Conservation (phyloP, 2,797 vertebrate genomes). For the Acipenser transmontanus region DNA sequence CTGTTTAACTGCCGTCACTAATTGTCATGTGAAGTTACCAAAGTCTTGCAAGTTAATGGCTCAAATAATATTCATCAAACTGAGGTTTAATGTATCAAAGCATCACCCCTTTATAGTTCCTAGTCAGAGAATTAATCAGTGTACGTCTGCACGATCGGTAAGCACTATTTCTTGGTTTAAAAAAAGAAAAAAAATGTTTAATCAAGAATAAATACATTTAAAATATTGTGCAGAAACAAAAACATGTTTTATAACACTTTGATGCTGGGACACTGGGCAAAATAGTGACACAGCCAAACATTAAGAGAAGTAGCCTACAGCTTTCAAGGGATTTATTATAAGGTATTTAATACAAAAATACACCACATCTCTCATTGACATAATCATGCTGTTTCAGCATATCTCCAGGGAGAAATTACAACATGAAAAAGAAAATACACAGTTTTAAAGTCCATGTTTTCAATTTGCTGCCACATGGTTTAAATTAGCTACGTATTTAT, state of each 20-base stretch:
- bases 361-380: conserved; percentile 58
- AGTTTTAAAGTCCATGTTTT: conserved; percentile 80
- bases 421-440: conserved; percentile 78
- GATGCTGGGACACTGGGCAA: not conserved
- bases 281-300: no score
- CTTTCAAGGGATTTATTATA: conserved; percentile 18
- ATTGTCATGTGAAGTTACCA: no score
- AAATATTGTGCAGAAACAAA: not conserved
- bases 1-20: no score
- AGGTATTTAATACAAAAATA: conserved; percentile 57
- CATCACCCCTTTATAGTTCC: no score
- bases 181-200: not conserved
- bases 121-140: not conserved
- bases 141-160: not conserved
- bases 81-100: no score
- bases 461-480: conserved; percentile 84
- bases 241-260: not conserved
- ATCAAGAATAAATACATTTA: not conserved
- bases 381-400: conserved; percentile 56
- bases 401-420: conserved; percentile 80
- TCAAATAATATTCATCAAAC: no score
- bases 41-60: no score
- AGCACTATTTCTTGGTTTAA: not conserved
- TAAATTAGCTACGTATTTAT: conserved; percentile 87
- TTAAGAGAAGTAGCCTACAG: not conserved